Percentiles rank a stretch among this genome's conserved stretches.
Evolutionary conservation across 2,888 invertebrate genomes (phyloP).

Genomic region (Lasioglossum calceatum): DNA sequence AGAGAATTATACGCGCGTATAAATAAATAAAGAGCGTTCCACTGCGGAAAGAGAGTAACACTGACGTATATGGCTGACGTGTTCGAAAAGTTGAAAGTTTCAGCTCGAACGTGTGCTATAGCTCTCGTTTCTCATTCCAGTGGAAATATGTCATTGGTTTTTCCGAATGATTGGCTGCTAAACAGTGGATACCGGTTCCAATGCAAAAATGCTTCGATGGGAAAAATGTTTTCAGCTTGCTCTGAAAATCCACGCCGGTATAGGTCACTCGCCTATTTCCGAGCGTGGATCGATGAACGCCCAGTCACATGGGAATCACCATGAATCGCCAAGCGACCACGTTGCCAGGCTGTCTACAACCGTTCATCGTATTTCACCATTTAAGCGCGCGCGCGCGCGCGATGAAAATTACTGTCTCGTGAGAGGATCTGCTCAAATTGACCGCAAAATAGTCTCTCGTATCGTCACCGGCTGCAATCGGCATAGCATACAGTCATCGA

Average conservation of each 20-base stretch:
- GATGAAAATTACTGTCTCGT: background rate
- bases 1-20: background rate
- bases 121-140: background rate
- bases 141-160: conserved; percentile 7
- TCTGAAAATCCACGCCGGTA: conserved; percentile 39
- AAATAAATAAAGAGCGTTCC: background rate
- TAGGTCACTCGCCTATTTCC: conserved; percentile 55
- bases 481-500: background rate
- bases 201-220: background rate
- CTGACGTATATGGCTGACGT: background rate
- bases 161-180: conserved; percentile 8
- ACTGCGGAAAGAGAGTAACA: background rate
- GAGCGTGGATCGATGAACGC: conserved; percentile 57
- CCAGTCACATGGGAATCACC: conserved; percentile 60
- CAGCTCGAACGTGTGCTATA: background rate
- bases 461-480: background rate
- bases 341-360: conserved; percentile 46
- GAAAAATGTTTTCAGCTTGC: conserved; percentile 31
- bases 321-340: conserved; percentile 53
- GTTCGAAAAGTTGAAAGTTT: conserved; percentile 5
- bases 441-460: background rate
- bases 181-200: background rate
- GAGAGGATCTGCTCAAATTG: background rate
- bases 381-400: conserved; percentile 19
- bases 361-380: conserved; percentile 41